A percentile compares a stretch with the other conserved stretches of the same genome.
Evolutionary conservation across 2,888 invertebrate genomes (phyloP).

Genomic region (Augiades crinisus): DNA sequence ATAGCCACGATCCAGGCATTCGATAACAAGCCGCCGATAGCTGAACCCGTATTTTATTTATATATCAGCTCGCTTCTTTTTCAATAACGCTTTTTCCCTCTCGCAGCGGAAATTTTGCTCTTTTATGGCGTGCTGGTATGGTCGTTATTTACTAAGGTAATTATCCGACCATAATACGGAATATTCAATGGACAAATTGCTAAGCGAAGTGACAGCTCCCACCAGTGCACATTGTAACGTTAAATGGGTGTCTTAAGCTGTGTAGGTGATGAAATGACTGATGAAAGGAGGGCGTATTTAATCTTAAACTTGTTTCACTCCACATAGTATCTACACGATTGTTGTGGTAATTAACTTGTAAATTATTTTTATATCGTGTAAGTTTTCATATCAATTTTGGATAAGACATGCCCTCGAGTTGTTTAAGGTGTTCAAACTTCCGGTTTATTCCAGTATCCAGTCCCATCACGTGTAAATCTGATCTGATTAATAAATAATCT

Average conservation of each 20-base stretch:
- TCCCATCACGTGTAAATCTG: constrained; percentile 4
- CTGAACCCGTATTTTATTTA: constrained; percentile 82
- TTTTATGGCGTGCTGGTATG: constrained; percentile 71
- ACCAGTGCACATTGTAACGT: constrained; percentile 32
- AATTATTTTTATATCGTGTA: constrained; percentile 6
- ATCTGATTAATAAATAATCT: constrained; percentile 16
- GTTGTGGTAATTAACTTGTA: constrained; percentile 18
- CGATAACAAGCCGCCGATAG: constrained; percentile 82
- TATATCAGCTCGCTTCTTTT: constrained; percentile 78
- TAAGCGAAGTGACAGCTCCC: constrained; percentile 54
- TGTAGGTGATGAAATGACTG: constrained; percentile 22
- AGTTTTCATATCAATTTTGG: background rate
- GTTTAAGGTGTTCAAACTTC: constrained; percentile 11
- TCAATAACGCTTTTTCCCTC: constrained; percentile 77
- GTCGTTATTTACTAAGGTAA: constrained; percentile 73
- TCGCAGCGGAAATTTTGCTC: constrained; percentile 74
- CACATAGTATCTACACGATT: constrained; percentile 8
- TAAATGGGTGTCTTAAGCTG: constrained; percentile 23
- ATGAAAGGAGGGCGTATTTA: constrained; percentile 21
- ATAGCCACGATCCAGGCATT: constrained; percentile 76
- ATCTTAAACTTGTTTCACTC: constrained; percentile 19
- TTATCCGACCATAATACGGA: constrained; percentile 67
- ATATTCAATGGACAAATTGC: constrained; percentile 69
- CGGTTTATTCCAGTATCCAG: constrained; percentile 3
- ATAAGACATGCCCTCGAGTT: constrained; percentile 3